phyloP scores from a whole-genome alignment of 2,797 vertebrate species.

The Sandelia bainsii region DNA sequence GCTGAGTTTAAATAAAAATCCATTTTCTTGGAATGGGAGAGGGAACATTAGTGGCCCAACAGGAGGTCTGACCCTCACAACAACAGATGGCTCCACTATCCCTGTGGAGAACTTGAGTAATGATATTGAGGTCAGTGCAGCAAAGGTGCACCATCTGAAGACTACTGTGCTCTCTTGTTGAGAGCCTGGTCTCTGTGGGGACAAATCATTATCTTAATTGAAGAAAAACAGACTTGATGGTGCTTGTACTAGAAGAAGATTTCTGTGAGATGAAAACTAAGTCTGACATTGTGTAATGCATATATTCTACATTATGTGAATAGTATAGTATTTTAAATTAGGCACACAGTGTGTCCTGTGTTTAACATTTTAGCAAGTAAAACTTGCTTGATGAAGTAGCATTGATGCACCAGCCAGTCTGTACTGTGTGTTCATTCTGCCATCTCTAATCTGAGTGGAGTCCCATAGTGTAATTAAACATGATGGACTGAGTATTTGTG shows the following conservation, averaged over 20 bases:
- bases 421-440: not conserved
- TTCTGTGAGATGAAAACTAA: not conserved
- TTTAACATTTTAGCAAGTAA: not conserved
- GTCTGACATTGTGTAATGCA: not conserved
- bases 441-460: not conserved
- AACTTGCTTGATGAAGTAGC: too few species aligned
- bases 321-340: not conserved
- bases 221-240: not conserved
- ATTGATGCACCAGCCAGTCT: not conserved
- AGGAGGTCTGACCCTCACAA: constrained; percentile 86
- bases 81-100: constrained; percentile 81
- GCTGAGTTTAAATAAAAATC: constrained; percentile 87
- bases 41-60: constrained; percentile 84
- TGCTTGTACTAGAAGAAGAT: not conserved
- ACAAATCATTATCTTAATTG: not conserved
- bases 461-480: not conserved
- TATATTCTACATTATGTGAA: not conserved
- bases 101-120: constrained; percentile 85
- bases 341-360: not conserved
- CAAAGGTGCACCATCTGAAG: not conserved
- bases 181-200: not conserved
- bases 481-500: too few species aligned
- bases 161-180: constrained; percentile 7
- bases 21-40: constrained; percentile 84
- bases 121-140: constrained; percentile 87